These are phyloP conservation scores for Odontothrips loti DNA, from an alignment of 2,888 invertebrate genomes.

Conservation along the genomic window DNA sequence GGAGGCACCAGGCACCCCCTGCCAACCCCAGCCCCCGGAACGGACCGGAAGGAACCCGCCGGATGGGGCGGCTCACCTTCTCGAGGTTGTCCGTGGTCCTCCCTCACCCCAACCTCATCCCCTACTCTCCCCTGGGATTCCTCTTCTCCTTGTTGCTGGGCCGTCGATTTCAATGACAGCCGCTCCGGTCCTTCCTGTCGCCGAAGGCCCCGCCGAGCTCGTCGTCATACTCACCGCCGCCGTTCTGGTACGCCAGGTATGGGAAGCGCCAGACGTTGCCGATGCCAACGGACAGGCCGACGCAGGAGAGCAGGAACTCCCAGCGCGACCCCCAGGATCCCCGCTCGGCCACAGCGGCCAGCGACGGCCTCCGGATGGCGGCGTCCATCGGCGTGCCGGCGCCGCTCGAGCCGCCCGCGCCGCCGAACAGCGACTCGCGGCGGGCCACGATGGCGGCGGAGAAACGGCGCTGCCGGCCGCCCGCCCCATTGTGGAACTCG, in stretches of 20 bases:
- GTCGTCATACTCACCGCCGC: slow-evolving; percentile 61
- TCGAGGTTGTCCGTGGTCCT: too few species aligned
- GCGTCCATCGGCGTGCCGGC: slow-evolving; percentile 39
- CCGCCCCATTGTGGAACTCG: slow-evolving; percentile 34
- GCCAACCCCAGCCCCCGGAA: too few species aligned
- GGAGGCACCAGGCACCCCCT: not conserved
- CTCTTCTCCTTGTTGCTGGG: too few species aligned
- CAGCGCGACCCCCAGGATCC: slow-evolving; percentile 48
- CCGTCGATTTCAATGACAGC: too few species aligned
- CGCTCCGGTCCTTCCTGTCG: too few species aligned
- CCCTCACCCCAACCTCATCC: too few species aligned
- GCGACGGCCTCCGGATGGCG: slow-evolving; percentile 42
- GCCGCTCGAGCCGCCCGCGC: slow-evolving; percentile 35
- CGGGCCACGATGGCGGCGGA: slow-evolving; percentile 42
- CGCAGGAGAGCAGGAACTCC: slow-evolving; percentile 74
- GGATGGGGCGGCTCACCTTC: too few species aligned
- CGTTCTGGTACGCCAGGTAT: slow-evolving; percentile 79
- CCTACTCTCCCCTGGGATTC: too few species aligned
- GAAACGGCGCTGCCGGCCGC: slow-evolving; percentile 39
- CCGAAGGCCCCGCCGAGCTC: too few species aligned
- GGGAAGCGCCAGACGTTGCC: slow-evolving; percentile 86
- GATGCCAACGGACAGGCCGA: slow-evolving; percentile 80
- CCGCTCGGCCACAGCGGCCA: slow-evolving; percentile 43
- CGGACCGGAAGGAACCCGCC: too few species aligned
- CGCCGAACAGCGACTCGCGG: slow-evolving; percentile 41